Evolutionary conservation across 2,113 vertebrate genomes (phyloP).

Genomic region (Lophura nycthemera): DNA sequence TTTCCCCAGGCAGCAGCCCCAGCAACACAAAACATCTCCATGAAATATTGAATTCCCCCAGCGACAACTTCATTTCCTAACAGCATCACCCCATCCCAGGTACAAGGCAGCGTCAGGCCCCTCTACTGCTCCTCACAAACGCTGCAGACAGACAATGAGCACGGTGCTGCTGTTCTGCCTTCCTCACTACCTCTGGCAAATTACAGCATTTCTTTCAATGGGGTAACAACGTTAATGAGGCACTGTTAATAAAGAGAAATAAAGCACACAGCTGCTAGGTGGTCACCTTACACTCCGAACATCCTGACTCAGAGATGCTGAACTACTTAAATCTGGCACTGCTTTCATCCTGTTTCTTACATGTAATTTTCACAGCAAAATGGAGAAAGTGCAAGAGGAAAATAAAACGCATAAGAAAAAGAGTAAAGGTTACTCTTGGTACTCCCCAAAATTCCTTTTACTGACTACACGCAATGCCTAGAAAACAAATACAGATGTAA

Average conservation of each 20-base stretch:
- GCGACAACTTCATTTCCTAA: neutral
- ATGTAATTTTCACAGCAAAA: neutral
- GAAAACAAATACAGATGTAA: neutral
- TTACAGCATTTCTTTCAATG: neutral
- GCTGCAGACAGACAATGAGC: accelerated
- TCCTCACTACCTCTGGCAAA: neutral
- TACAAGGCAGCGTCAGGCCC: neutral
- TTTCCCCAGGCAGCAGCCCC: conserved; percentile 37
- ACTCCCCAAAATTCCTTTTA: neutral
- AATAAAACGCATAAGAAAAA: neutral
- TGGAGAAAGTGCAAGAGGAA: neutral
- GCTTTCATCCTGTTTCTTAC: accelerated
- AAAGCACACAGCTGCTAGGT: neutral
- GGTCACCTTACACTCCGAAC: neutral
- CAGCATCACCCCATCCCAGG: neutral
- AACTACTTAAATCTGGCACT: neutral
- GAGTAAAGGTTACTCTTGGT: neutral
- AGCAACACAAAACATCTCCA: neutral
- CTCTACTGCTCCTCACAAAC: neutral
- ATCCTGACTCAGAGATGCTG: neutral
- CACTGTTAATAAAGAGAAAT: neutral
- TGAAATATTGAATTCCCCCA: neutral
- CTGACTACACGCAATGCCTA: neutral
- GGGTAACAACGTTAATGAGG: neutral
- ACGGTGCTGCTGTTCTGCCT: neutral